A percentile compares a stretch with the other conserved stretches of the same genome.
These are phyloP conservation scores for Meloidogyne chitwoodi DNA, from an alignment of 1,140 invertebrate species.

Conservation along the genomic window DNA sequence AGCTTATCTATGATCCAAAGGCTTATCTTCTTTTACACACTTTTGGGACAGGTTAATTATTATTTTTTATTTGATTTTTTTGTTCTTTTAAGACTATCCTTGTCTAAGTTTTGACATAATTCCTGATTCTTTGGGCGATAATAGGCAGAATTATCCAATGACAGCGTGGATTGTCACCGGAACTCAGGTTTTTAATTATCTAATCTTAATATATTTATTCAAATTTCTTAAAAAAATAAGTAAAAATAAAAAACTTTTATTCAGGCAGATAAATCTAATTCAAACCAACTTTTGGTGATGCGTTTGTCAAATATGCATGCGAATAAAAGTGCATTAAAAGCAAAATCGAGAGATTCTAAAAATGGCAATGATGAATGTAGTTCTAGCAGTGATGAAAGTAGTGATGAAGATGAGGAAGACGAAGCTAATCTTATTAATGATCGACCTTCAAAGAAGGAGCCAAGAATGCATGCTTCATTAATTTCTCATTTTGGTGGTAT, in stretches of 20 bases:
- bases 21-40: constrained; percentile 48
- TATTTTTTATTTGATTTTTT: neutral
- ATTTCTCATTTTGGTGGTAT: constrained; percentile 45
- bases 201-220: neutral
- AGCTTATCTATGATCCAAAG: constrained; percentile 48
- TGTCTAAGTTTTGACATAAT: constrained; percentile 47
- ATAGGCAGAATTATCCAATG: constrained; percentile 30
- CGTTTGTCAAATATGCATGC: constrained; percentile 41
- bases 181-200: constrained; percentile 25
- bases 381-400: constrained; percentile 10
- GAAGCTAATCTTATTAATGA: constrained; percentile 20
- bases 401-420: constrained; percentile 44
- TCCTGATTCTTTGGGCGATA: constrained; percentile 35
- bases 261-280: constrained; percentile 39
- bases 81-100: constrained; percentile 31
- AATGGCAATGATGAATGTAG: constrained; percentile 10
- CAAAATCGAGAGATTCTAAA: constrained; percentile 3
- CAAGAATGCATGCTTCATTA: constrained; percentile 40
- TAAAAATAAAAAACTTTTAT: neutral
- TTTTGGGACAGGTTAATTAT: constrained; percentile 39
- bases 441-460: constrained; percentile 5
- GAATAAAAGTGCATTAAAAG: constrained; percentile 33
- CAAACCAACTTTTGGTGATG: constrained; percentile 44
- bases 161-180: constrained; percentile 42
- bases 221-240: too few relatives aligned